A percentile compares a stretch with the other conserved stretches of the same genome.
Conservation (phyloP, 2,113 vertebrate species). For the Thunnus maccoyii region DNA sequence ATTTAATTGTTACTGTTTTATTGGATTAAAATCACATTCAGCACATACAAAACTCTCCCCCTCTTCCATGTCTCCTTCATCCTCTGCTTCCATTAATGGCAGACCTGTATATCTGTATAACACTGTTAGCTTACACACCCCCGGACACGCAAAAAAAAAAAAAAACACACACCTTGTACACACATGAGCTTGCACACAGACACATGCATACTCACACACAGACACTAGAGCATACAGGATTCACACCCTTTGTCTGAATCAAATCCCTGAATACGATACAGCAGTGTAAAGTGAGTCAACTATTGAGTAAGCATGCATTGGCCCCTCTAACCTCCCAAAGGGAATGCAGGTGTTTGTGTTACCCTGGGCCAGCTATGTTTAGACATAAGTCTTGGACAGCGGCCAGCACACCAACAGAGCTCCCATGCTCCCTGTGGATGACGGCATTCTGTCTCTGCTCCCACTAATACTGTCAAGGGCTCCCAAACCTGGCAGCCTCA, state of each 20-base stretch:
- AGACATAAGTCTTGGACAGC: conserved; percentile 73
- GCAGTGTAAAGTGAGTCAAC: conserved; percentile 70
- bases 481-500: conserved; percentile 66
- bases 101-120: conserved; percentile 58
- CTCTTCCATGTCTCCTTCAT: conserved; percentile 37
- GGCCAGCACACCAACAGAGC: conserved; percentile 68
- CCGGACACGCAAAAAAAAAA: background rate
- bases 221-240: conserved; percentile 1
- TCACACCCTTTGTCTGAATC: conserved; percentile 62
- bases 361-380: conserved; percentile 74
- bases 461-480: conserved; percentile 58
- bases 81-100: conserved; percentile 52
- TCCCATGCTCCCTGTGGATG: conserved; percentile 56
- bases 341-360: conserved; percentile 77
- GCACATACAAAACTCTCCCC: conserved; percentile 59
- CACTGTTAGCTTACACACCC: conserved; percentile 38
- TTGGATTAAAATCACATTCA: conserved; percentile 70
- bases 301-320: conserved; percentile 57
- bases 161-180: background rate
- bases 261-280: conserved; percentile 62
- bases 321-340: conserved; percentile 68
- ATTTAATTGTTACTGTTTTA: conserved; percentile 73
- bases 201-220: background rate
- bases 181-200: background rate
- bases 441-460: conserved; percentile 55